Base-by-base conservation (phyloP, 2,888 invertebrate species). In the Noctua janthina region DNA sequence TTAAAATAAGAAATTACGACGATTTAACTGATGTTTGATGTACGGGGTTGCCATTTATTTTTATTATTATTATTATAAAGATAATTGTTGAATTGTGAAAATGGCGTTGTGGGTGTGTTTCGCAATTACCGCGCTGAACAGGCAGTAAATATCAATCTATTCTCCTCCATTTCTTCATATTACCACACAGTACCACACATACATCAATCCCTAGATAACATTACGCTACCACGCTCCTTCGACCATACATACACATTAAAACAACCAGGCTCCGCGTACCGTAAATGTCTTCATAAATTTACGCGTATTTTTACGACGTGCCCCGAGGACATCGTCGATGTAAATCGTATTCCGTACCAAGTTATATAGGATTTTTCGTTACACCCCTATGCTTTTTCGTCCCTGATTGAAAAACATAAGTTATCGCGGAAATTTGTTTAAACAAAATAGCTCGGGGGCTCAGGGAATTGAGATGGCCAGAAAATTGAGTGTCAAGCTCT, bases 281-380 rank as follows among this genome's bases (percentile, higher is more conserved):
- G 74, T 74, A 81, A 82, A 82, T 74, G 86, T 88, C 88, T 89
- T 87, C 83, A 85, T 88, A 89, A 88, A 88, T 88, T 89, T 78
- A 73, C 78, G 76, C 72, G 79, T 77, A 86, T 80, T 87, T 90
- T 89, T 89, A 89, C 86, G 86, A 79, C 80, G 69, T 43, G 62
- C 79, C 83, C 83, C 79, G 78, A 80, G 59, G 78, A 80, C 81
- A n/a, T 69, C 59, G 78, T 75, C 79, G 46, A 79, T 79, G 86
- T 83, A 83, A 85, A 88, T 88, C 79, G 59, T 72, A 78, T 83
- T 78, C 79, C 72, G 49, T 79, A 80, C 82, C 77, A 90, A 88
- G 89, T 88, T 89, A 87, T 89, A 89, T 87, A 86, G 79, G 80
- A 83, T 87, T 88, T 87, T 87, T 88, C 84, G 56, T 72, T 79